Evolutionary conservation across 2,797 vertebrate genomes (phyloP).

Genomic region (Lacerta agilis): DNA sequence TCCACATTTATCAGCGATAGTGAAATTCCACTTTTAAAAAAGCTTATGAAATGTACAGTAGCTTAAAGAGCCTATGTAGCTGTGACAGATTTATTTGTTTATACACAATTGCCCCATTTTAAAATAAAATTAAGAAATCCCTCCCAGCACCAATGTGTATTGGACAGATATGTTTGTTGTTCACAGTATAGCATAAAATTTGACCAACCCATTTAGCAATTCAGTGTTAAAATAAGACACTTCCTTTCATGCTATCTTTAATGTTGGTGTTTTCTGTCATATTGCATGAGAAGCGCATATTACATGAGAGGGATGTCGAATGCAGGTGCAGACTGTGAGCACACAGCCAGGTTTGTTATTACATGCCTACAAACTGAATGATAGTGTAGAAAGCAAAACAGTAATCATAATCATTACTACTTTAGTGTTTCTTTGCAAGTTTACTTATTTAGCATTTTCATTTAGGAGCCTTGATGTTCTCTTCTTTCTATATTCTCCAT

Average conservation of each 20-base stretch:
- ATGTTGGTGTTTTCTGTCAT: background rate
- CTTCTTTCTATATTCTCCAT: background rate
- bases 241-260: background rate
- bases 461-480: background rate
- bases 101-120: background rate
- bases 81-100: background rate
- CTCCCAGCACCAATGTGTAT: too few species aligned
- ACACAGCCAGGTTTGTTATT: background rate
- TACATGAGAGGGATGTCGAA: background rate
- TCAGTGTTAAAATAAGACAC: background rate
- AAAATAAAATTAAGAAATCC: too few species aligned
- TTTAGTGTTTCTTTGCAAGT: background rate
- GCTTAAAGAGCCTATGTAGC: background rate
- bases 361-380: background rate
- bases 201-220: background rate
- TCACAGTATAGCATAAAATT: background rate
- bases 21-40: background rate
- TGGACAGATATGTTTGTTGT: too few species aligned
- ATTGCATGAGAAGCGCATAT: background rate
- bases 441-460: constrained; percentile 14
- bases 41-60: background rate
- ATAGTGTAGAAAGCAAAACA: background rate
- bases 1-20: background rate
- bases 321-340: background rate
- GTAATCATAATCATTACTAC: background rate